These are phyloP conservation scores for Neostethus bicornis DNA, from an alignment of 2,797 vertebrate species.

Conservation along the genomic window DNA sequence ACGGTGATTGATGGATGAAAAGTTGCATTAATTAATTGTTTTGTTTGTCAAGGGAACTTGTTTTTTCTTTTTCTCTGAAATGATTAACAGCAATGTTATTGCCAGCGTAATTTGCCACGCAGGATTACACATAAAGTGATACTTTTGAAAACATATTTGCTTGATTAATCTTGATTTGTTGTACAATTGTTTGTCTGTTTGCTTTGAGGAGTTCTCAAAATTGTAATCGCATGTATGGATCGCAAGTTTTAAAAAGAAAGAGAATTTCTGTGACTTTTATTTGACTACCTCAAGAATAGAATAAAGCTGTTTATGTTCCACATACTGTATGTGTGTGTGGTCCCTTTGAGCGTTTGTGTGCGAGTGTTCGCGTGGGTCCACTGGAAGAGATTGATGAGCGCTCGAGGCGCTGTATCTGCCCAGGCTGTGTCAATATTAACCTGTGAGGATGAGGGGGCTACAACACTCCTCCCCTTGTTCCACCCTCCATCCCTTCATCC, in stretches of 20 bases:
- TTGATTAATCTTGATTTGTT: slow-evolving; percentile 70
- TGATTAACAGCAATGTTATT: slow-evolving; percentile 78
- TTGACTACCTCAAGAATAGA: too few relatives aligned
- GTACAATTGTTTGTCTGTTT: slow-evolving; percentile 74
- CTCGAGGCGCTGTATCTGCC: slow-evolving; percentile 75
- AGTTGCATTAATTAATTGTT: slow-evolving; percentile 85
- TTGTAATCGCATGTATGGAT: slow-evolving; percentile 60
- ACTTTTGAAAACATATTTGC: slow-evolving; percentile 75
- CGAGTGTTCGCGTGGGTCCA: slow-evolving; percentile 55
- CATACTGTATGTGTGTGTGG: slow-evolving; percentile 37
- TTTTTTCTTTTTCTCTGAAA: slow-evolving; percentile 68
- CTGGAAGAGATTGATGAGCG: slow-evolving; percentile 74
- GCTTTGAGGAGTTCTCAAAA: slow-evolving; percentile 67
- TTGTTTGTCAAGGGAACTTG: slow-evolving; percentile 82
- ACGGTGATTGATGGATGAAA: slow-evolving; percentile 83
- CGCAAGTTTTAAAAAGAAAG: slow-evolving; percentile 53
- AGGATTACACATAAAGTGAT: slow-evolving; percentile 59
- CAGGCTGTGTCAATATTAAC: slow-evolving; percentile 98
- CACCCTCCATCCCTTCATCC: slow-evolving; percentile 69
- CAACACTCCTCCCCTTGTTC: slow-evolving; percentile 49
- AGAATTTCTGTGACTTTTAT: slow-evolving; percentile 3
- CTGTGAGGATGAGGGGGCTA: slow-evolving; percentile 86
- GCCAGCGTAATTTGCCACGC: slow-evolving; percentile 72
- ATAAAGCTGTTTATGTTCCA: too few relatives aligned
- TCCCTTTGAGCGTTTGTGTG: slow-evolving; percentile 27